Evolutionary conservation across 2,113 vertebrate species (phyloP).

Genomic region (Ibidorhyncha struthersii): DNA sequence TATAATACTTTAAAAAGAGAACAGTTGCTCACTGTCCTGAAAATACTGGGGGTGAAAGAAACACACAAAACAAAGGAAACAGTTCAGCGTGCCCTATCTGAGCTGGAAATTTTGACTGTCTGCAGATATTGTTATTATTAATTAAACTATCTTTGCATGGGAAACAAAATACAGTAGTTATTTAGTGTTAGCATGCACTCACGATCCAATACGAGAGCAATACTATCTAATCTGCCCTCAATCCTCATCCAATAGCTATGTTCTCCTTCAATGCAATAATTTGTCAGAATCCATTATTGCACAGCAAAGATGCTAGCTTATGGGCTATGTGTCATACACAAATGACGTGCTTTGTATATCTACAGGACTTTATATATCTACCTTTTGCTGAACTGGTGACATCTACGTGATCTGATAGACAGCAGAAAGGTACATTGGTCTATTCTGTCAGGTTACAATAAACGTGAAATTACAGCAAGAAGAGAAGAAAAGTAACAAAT

Average conservation of each 20-base stretch:
- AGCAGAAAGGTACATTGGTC: neutral
- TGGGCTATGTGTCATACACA: neutral
- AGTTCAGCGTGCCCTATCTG: neutral
- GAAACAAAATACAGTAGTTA: neutral
- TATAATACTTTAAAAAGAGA: neutral
- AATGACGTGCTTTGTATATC: neutral
- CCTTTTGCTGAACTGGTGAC: neutral
- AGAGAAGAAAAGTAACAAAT: neutral
- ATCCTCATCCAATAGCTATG: rapidly evolving
- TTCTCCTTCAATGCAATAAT: neutral
- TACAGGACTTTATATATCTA: neutral
- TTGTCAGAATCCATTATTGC: neutral
- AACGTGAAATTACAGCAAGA: neutral
- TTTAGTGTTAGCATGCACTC: neutral
- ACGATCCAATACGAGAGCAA: neutral
- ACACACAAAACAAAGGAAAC: neutral
- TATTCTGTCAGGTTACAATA: neutral
- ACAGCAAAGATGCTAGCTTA: neutral
- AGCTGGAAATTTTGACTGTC: neutral
- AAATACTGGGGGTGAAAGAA: neutral
- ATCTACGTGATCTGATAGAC: neutral
- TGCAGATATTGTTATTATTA: neutral
- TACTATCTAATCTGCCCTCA: neutral
- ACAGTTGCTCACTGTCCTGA: neutral
- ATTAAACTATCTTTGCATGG: neutral